These are phyloP conservation scores for zebrafish (Danio rerio) DNA, from an alignment of 2,113 vertebrate genomes.

Conservation along the genomic window GRCz12tu NC_133189.1:44264001-44264500, in stretches of 20 bases:
- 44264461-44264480: not conserved
- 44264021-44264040: not conserved
- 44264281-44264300: not conserved
- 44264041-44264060: not conserved
- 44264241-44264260: not conserved
- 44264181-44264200: conserved; percentile 21
- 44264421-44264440: not conserved
- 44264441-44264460: not conserved
- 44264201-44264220: conserved; percentile 9
- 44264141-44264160: not conserved
- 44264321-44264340: not conserved
- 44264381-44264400: not conserved
- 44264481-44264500: not conserved
- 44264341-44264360: not conserved
- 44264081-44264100: conserved; percentile 18
- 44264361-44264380: not conserved
- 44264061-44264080: conserved; percentile 24
- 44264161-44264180: not conserved
- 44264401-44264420: not conserved
- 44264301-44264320: not conserved
- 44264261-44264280: conserved; percentile 18
- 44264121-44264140: not conserved
- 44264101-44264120: conserved; percentile 18
- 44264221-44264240: not conserved
- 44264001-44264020: not conserved